A percentile compares a stretch with the other conserved stretches of the same genome.
Conservation (phyloP, 2,888 invertebrate species). For the Globia sparganii region DNA sequence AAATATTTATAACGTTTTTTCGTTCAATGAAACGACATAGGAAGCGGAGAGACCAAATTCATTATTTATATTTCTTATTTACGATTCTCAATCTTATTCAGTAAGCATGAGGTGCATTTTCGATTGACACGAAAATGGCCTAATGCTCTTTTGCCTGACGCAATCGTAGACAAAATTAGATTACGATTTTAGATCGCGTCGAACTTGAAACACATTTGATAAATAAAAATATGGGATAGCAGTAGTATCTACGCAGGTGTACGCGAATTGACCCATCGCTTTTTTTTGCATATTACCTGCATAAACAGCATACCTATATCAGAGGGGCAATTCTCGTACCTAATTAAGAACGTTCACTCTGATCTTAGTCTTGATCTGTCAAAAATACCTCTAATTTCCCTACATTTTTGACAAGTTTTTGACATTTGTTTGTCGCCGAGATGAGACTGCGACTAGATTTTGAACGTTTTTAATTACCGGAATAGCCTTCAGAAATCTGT, state of each 20-base stretch:
- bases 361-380: no score
- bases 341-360: no score
- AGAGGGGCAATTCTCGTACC: no score
- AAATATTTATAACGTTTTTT: slow-evolving; percentile 36
- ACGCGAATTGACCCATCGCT: slow-evolving; percentile 14
- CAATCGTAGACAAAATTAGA: slow-evolving; percentile 56
- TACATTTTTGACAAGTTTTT: no score
- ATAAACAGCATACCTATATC: no score
- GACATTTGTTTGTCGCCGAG: no score
- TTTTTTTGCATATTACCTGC: neutral
- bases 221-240: slow-evolving; percentile 47
- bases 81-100: neutral
- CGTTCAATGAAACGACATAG: slow-evolving; percentile 22
- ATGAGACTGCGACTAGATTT: no score
- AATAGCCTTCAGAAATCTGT: no score
- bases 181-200: slow-evolving; percentile 48
- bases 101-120: neutral
- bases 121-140: neutral
- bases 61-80: neutral
- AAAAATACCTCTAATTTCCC: no score
- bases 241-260: neutral
- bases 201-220: slow-evolving; percentile 67
- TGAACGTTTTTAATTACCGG: no score
- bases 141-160: slow-evolving; percentile 56
- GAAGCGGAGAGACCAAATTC: slow-evolving; percentile 30